Base-by-base conservation (phyloP, 2,113 vertebrate genomes). In the Rhodinocichla rosea region DNA sequence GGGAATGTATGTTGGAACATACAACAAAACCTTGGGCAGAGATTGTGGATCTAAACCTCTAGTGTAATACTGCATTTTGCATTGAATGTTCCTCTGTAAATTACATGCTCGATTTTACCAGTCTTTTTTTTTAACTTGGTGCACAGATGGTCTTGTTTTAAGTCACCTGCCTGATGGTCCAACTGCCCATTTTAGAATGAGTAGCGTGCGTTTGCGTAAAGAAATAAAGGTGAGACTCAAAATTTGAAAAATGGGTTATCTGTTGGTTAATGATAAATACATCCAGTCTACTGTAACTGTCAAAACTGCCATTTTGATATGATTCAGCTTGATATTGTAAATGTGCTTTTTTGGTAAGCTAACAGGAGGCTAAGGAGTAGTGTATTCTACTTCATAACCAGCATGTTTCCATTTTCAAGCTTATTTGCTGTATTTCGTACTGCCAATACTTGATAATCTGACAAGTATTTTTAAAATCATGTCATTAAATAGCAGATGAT, bases 171-270 rank as follows among this genome's bases (percentile, higher is more conserved):
- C 99, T 82, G 97, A 99, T 23, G 99, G 99, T 24, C 99, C 99
- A 35, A 99, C 99, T 11, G 99, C 99, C 95, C 99, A 99, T 97
- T 99, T 99, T 96, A 99, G 98, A 97, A 97, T 99, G 98, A 99
- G 99, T 95, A 99, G 98, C 39, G 98, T 99, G 93, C 98, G 99
- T 80, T 98, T 99, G n/a, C 99, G 99, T 35, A 99, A 99, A 95
- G 99, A 99, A 98, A 98, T 99, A 83, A 99, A 99, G 98, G 99
- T 98, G 94, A 98, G 98, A 14, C 30, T 79, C n/a, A 27, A 84
- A 20, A 27, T 10, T 12, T 7, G 2, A 26, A 39, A 64, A 62
- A 19, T 7, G 3, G 5, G 5, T 50, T 40, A 19, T 45, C 11
- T 81, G 3, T 75, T 71, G 35, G 39, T 80, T 56, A 70, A 6